These are phyloP conservation scores for Cirrhinus mrigala DNA, from an alignment of 2,797 vertebrate species.

Conservation along the genomic window DNA sequence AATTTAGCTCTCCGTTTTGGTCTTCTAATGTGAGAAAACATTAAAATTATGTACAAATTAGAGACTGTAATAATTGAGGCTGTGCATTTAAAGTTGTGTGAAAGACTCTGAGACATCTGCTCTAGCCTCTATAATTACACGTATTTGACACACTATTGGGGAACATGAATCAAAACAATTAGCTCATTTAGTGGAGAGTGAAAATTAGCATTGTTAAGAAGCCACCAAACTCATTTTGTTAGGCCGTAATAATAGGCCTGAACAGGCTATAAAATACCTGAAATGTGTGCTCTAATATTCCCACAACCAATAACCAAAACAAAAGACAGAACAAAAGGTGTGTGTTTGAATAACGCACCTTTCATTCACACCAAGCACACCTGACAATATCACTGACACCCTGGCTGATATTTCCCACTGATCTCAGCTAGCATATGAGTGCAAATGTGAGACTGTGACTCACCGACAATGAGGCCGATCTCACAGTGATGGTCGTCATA, in stretches of 20 bases:
- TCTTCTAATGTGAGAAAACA: not conserved
- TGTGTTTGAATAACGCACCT: not conserved
- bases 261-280: not conserved
- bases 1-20: not conserved
- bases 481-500: slow-evolving; percentile 95
- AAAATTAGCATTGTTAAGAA: not conserved
- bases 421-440: not conserved
- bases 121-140: not conserved
- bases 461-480: slow-evolving; percentile 94
- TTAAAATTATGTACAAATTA: not conserved
- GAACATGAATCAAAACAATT: slow-evolving; percentile 16
- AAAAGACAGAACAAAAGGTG: not conserved
- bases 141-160: not conserved
- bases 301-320: slow-evolving; percentile 5
- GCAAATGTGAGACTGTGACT: slow-evolving; percentile 62
- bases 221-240: not conserved
- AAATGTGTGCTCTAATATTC: not conserved
- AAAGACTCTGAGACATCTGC: not conserved
- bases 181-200: not conserved
- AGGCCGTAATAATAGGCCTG: not conserved
- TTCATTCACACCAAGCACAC: not conserved
- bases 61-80: not conserved
- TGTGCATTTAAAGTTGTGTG: not conserved
- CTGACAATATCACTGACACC: not conserved
- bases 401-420: not conserved